Percentiles rank a stretch among this genome's conserved stretches.
These are phyloP conservation scores for Psammodynastes pulverulentus DNA, from an alignment of 2,113 vertebrate genomes.

Conservation along the genomic window DNA sequence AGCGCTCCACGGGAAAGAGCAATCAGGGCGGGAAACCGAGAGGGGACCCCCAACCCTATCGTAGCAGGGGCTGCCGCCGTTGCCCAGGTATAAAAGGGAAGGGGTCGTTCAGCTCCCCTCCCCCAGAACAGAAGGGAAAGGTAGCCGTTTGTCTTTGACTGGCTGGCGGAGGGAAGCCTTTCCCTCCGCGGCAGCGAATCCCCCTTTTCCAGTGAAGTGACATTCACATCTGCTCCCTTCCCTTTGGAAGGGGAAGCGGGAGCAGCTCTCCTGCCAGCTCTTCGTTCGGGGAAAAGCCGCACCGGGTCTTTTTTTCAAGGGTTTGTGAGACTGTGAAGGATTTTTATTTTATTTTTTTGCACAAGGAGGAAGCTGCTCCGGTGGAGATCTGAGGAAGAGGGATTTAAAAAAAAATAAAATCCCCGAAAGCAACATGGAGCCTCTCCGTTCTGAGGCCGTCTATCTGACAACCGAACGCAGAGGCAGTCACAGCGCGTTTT, in stretches of 20 bases:
- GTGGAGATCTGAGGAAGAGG: background rate
- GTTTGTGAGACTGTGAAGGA: background rate
- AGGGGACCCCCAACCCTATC: background rate
- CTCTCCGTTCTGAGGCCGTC: background rate
- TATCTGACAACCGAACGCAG: background rate
- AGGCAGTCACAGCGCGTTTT: background rate
- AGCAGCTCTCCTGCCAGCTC: background rate
- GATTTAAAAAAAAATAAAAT: no score
- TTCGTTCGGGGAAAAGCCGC: background rate
- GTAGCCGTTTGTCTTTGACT: background rate
- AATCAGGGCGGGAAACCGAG: background rate
- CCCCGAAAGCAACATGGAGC: background rate
- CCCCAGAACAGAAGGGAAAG: background rate
- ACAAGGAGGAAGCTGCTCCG: background rate
- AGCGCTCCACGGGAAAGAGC: background rate
- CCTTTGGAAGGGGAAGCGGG: no score
- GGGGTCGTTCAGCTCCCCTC: background rate
- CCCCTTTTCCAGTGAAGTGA: background rate
- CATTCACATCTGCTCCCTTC: background rate
- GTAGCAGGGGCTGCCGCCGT: background rate
- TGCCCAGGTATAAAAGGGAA: background rate
- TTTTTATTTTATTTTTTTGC: background rate
- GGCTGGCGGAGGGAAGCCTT: constrained; percentile 4
- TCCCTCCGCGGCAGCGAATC: background rate
- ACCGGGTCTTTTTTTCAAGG: no score